A percentile compares a stretch with the other conserved stretches of the same genome.
Evolutionary conservation across 2,888 invertebrate species (phyloP).

Genomic region (Blera fallax): DNA sequence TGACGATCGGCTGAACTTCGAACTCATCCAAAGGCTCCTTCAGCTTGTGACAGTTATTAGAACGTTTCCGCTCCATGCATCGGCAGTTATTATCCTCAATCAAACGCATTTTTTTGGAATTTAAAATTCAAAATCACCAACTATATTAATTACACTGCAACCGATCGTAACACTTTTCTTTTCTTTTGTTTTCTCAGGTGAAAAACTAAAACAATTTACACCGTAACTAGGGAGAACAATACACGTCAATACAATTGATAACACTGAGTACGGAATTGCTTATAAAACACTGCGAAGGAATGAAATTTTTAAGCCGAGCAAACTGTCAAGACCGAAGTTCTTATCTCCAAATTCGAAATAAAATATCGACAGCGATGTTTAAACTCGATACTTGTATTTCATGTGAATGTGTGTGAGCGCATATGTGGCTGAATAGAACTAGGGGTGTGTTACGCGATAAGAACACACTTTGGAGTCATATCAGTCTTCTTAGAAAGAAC

Average conservation of each 20-base stretch:
- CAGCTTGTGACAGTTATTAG: conserved; percentile 10
- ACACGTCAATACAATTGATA: conserved; percentile 9
- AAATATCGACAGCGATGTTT: conserved; percentile 64
- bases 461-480: conserved; percentile 26
- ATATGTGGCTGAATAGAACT: neutral
- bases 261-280: neutral
- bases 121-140: neutral
- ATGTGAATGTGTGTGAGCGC: conserved; percentile 9
- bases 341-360: conserved; percentile 55
- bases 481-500: conserved; percentile 17
- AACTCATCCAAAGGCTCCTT: conserved; percentile 58
- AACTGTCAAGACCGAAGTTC: conserved; percentile 59
- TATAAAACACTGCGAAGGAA: conserved; percentile 32
- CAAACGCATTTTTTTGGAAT: conserved; percentile 59
- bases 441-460: conserved; percentile 55
- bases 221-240: neutral
- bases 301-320: conserved; percentile 23
- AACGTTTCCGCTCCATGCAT: conserved; percentile 22
- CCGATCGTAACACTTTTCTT: neutral
- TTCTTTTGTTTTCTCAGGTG: neutral
- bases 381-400: conserved; percentile 45
- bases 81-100: conserved; percentile 47
- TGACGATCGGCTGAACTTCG: conserved; percentile 81
- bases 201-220: neutral
- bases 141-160: neutral